Evolutionary conservation across 2,113 vertebrate species (phyloP), one percentile per base, ranked within the genome.

Genomic region (Limanda limanda): DNA sequence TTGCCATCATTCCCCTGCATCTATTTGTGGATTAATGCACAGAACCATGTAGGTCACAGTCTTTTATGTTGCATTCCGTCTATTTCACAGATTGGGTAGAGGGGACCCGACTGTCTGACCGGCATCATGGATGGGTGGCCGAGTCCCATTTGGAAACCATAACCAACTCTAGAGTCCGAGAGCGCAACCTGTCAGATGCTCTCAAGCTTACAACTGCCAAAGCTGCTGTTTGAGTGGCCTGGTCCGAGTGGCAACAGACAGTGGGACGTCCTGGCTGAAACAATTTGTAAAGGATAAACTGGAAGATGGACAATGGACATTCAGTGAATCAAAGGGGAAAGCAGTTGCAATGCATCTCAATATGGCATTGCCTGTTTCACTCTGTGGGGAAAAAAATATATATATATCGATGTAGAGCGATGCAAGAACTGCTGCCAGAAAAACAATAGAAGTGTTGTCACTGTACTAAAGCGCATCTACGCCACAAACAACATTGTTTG

Each of bases 91-190:
- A 97, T 60, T 99, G 98, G 98, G 94, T 98, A 4, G 96, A 97
- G 85, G 98, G 97, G 52, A 93, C 97, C 47, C 95, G 94, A 59
- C 94, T 99, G 37, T 96, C 97, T 0, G 97, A 99, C 73, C 90
- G 95, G 5, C 96, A 98, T 52, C 94, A 89, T 71, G 98, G 98
- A 61, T 99, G 98, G 98, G 95, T 96, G 27, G 97, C 96, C 0
- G 35, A 91, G 0, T 92, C 95, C 9, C 94, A 99, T 0, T 94
- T 99, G 87, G 96, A 98, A 65, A 88, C 85, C 55, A 98, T 99
- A 87, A 94, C 76, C 80, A 98, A 95, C 86, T 87, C 91, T 23
- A 94, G 94, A 0, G 94, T 94, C 0, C 92, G 95, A 10, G 91
- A 95, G 42, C 95, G 93, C 74, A 99, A 99, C 88, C 93, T 99